Evolutionary conservation across 92 coral and sea anemone species (phyloP).

Genomic region (Diadumene lineata): DNA sequence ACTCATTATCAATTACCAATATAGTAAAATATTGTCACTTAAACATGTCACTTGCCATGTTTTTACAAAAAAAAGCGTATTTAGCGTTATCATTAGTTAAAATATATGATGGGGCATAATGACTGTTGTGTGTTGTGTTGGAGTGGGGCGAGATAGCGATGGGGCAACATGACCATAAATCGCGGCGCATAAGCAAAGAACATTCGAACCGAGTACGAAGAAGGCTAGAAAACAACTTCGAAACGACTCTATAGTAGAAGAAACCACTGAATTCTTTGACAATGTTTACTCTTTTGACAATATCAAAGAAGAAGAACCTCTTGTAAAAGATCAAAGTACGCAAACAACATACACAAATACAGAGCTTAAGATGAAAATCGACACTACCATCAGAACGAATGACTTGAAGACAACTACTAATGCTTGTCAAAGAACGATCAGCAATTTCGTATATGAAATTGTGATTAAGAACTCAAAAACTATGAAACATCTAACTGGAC

Average conservation of each 20-base stretch:
- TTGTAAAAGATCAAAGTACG: slow-evolving; percentile 19
- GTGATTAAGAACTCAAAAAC: slow-evolving; percentile 8
- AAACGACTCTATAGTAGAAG: not conserved
- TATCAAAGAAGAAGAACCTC: not conserved
- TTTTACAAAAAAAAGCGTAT: too few relatives aligned
- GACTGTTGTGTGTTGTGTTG: too few relatives aligned
- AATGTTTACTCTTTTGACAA: not conserved
- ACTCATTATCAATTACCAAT: too few relatives aligned
- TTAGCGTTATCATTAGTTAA: too few relatives aligned
- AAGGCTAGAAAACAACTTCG: slow-evolving; percentile 8
- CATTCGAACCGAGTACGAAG: slow-evolving; percentile 6
- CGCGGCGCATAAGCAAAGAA: slow-evolving; percentile 34
- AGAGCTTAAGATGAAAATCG: slow-evolving; percentile 17
- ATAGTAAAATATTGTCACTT: too few relatives aligned
- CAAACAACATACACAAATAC: slow-evolving; percentile 19
- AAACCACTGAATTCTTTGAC: not conserved
- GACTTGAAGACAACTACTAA: slow-evolving; percentile 5
- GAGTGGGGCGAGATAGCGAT: too few relatives aligned
- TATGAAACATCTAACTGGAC: slow-evolving; percentile 42
- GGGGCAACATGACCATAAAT: too few relatives aligned
- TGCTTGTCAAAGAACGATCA: slow-evolving; percentile 1
- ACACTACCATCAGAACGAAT: slow-evolving; percentile 19
- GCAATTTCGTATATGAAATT: slow-evolving; percentile 23
- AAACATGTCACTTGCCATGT: too few relatives aligned
- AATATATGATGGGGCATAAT: too few relatives aligned